Evolutionary conservation across 2,797 vertebrate genomes (phyloP).

Genomic region (Lacerta bilineata): DNA sequence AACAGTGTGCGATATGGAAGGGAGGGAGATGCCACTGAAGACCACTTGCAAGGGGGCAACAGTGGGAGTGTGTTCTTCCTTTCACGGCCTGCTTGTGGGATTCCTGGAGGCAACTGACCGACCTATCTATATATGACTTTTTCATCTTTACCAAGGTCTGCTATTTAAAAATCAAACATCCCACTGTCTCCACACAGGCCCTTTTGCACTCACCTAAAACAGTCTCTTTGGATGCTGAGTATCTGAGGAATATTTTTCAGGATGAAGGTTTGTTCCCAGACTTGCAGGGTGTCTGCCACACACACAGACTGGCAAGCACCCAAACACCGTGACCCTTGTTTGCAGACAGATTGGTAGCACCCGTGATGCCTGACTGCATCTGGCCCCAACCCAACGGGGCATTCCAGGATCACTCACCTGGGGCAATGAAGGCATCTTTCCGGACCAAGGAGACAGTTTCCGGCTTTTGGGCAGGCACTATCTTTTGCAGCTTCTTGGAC

Average conservation of each 20-base stretch:
- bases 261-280: too few relatives aligned
- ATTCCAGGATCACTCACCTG: slow-evolving; percentile 81
- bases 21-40: neutral
- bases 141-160: too few relatives aligned
- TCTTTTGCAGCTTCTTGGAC: slow-evolving; percentile 86
- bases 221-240: neutral
- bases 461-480: slow-evolving; percentile 85
- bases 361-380: neutral
- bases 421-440: slow-evolving; percentile 82
- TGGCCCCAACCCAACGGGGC: neutral
- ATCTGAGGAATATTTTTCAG: too few relatives aligned
- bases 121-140: too few relatives aligned
- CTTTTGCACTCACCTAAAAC: neutral
- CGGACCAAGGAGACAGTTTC: slow-evolving; percentile 82
- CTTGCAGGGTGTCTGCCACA: too few relatives aligned
- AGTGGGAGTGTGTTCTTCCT: neutral
- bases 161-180: neutral
- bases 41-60: neutral
- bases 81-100: neutral
- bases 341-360: neutral
- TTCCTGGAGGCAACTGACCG: neutral
- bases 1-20: too few relatives aligned
- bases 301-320: neutral
- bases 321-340: neutral
- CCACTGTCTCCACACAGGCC: neutral